Conservation (phyloP, 2,888 invertebrate species). For the Rutpela maculata region DNA sequence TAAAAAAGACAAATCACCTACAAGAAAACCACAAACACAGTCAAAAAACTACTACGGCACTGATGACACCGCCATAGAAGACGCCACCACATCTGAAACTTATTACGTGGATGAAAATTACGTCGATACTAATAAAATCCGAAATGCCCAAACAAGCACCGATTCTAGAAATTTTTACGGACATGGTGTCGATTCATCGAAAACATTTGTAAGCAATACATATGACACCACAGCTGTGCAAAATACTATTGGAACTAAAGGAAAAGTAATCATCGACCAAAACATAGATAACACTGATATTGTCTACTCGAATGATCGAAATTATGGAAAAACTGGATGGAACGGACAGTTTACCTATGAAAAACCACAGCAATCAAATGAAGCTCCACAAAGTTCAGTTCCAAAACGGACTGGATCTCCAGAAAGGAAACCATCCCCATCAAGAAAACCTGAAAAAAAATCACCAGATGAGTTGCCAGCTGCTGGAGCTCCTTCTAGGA, state of each 20-base stretch:
- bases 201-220: conserved; percentile 67
- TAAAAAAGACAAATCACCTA: conserved; percentile 8
- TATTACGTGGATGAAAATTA: conserved; percentile 65
- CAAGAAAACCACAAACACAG: background rate
- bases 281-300: conserved; percentile 73
- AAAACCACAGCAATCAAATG: conserved; percentile 53
- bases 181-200: conserved; percentile 65
- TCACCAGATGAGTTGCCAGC: conserved; percentile 31
- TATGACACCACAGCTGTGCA: conserved; percentile 70
- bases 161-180: conserved; percentile 70
- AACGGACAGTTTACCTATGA: conserved; percentile 71
- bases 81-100: conserved; percentile 45
- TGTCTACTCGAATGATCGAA: conserved; percentile 70
- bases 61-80: conserved; percentile 28
- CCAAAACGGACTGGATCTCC: conserved; percentile 36
- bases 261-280: conserved; percentile 74
- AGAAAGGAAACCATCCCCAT: conserved; percentile 39
- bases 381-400: conserved; percentile 23
- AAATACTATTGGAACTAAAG: conserved; percentile 71
- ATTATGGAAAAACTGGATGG: conserved; percentile 72
- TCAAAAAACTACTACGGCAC: conserved; percentile 39
- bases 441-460: conserved; percentile 37
- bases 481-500: conserved; percentile 26
- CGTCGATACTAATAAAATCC: conserved; percentile 63
- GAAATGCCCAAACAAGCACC: conserved; percentile 61